Conservation (phyloP, 2,888 invertebrate species). For the Cepaea hortensis region DNA sequence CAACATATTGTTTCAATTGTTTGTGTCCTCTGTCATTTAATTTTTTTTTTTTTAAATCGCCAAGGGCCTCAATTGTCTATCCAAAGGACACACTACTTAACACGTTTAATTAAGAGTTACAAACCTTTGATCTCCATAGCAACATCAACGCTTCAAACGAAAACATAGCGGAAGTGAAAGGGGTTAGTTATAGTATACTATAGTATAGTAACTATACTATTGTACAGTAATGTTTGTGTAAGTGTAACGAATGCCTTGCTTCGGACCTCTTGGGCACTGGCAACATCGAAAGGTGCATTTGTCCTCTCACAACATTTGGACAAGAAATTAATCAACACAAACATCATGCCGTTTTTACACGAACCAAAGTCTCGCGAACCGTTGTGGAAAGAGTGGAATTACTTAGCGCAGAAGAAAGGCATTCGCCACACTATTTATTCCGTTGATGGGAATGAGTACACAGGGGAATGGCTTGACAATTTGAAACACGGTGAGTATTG, state of each 20-base stretch:
- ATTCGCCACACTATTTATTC: conserved; percentile 75
- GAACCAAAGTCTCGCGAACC: conserved; percentile 67
- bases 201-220: too few relatives aligned
- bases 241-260: conserved; percentile 23
- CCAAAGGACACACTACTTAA: too few relatives aligned
- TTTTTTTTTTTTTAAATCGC: too few relatives aligned
- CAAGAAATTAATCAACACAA: neutral
- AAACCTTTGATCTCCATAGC: neutral
- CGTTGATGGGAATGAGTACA: conserved; percentile 76
- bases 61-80: too few relatives aligned
- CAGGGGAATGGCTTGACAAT: conserved; percentile 76
- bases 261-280: neutral
- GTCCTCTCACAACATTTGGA: neutral
- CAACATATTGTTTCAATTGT: too few relatives aligned
- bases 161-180: neutral
- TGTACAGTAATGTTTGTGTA: too few relatives aligned
- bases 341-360: conserved; percentile 69
- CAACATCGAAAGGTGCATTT: conserved; percentile 14
- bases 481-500: conserved; percentile 73
- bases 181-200: too few relatives aligned
- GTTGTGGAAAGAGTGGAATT: conserved; percentile 76
- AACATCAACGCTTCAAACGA: neutral
- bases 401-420: conserved; percentile 75
- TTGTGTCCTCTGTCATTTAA: too few relatives aligned
- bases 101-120: neutral